Percentiles rank a stretch among this genome's conserved stretches.
These are phyloP conservation scores for Zosterops hypoxanthus DNA, from an alignment of 2,113 vertebrate species.

Conservation along the genomic window DNA sequence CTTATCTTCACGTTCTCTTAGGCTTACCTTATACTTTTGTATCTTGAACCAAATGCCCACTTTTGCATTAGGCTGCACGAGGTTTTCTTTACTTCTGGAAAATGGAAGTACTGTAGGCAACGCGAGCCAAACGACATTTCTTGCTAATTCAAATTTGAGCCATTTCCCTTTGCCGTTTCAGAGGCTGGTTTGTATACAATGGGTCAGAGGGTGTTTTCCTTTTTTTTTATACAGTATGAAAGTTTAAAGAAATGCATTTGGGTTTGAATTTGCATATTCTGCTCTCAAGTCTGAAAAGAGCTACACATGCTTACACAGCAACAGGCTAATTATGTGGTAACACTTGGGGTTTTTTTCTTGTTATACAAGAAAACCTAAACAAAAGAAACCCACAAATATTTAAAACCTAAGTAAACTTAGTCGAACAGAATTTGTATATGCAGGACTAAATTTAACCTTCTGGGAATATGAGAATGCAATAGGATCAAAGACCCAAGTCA, in stretches of 20 bases:
- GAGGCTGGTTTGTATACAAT: not conserved
- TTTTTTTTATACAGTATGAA: not conserved
- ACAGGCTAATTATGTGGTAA: constrained; percentile 57
- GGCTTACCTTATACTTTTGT: not conserved
- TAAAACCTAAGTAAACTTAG: constrained; percentile 58
- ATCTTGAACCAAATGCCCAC: not conserved
- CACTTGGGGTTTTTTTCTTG: not conserved
- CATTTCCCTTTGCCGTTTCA: not conserved
- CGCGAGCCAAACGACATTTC: not conserved
- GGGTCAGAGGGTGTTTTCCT: not conserved
- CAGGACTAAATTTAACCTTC: constrained; percentile 60
- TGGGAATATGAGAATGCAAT: constrained; percentile 50
- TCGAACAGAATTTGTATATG: constrained; percentile 63
- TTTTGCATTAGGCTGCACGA: not conserved
- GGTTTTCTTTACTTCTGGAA: not conserved
- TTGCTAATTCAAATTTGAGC: not conserved
- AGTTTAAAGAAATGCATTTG: constrained; percentile 20
- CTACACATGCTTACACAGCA: constrained; percentile 50
- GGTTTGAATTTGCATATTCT: constrained; percentile 42
- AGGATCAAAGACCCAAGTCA: constrained; percentile 72
- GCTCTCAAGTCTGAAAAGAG: constrained; percentile 19
- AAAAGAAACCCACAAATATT: constrained; percentile 67
- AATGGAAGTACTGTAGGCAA: not conserved
- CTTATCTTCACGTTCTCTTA: not conserved
- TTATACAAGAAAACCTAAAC: constrained; percentile 52